Base-by-base conservation (phyloP, 2,113 vertebrate species). In the Buteo buteo region DNA sequence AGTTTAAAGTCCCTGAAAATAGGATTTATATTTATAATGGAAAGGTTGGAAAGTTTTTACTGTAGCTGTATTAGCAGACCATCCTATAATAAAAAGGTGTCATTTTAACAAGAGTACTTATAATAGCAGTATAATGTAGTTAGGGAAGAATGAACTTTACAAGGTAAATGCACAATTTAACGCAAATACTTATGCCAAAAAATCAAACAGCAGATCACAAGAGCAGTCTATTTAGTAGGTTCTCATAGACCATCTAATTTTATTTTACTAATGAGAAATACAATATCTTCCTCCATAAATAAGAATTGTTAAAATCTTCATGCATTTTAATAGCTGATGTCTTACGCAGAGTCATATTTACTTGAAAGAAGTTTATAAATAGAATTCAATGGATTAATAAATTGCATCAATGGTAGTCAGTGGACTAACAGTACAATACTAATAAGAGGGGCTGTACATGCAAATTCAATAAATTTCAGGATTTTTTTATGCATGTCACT, bases 111-210 rank as follows among this genome's bases (percentile, higher is more conserved):
- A 83, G 55, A 82, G 17, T 12, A 64, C 42, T 94, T 94, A 78
- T 52, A 86, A 91, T 79, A 84, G 28, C 28, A 77, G 25, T 59
- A 52, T 93, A 96, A 95, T 82, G 32, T 70, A 92, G 50, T 88
- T 94, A 88, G 71, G 74, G 94, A 97, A 94, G 66, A 96, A 95
- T 74, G 59, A 93, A 77, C 38, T 94, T 95, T 87, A 88, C 12
- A 69, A 95, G 88, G 86, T 85, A 81, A 94, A 83, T 65, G 21
- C 82, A 84, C 44, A 93, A 84, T 71, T 91, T 94, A 71, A 86
- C 31, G 87, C 36, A 82, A 88, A 94, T 82, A 54, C 34, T 72
- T n/a, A 52, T 32, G 64, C 50, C 64, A 88, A 90, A 82, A 95
- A 64, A 70, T 81, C 45, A 65, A 93, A 82, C 6, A 70, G 34